phyloP scores from a whole-genome alignment of 2,888 invertebrate genomes.

The Pristionchus exspectatus region DNA sequence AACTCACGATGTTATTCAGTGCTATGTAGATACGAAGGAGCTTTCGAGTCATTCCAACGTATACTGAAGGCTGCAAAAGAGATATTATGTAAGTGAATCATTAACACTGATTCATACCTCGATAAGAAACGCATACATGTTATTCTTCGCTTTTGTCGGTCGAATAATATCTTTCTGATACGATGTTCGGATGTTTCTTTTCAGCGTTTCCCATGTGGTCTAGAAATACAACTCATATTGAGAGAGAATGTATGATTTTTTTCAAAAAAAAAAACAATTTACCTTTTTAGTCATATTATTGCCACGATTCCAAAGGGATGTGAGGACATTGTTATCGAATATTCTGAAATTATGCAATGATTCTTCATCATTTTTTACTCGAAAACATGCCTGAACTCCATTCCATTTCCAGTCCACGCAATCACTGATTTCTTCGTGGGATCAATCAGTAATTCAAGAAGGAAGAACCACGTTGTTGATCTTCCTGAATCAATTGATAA shows the following conservation, averaged over 20 bases:
- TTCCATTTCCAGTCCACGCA: slow-evolving; percentile 18
- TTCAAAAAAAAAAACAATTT: background rate
- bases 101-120: background rate
- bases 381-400: background rate
- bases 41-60: background rate
- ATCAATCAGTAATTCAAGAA: background rate
- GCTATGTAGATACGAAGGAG: background rate
- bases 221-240: background rate
- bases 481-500: background rate
- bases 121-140: background rate
- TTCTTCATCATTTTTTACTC: background rate
- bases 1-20: background rate
- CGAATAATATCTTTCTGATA: background rate
- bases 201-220: slow-evolving; percentile 3
- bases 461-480: background rate
- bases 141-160: background rate
- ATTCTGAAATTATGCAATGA: background rate
- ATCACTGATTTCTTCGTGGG: slow-evolving; percentile 7
- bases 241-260: background rate
- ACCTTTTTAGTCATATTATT: background rate
- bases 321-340: background rate
- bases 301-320: background rate
- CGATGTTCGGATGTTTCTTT: background rate
- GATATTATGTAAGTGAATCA: too few species aligned
- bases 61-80: background rate